Percentiles rank a stretch among this genome's conserved stretches.
phyloP scores from a whole-genome alignment of 2,797 vertebrate genomes.

The Thripadectes ignobilis region DNA sequence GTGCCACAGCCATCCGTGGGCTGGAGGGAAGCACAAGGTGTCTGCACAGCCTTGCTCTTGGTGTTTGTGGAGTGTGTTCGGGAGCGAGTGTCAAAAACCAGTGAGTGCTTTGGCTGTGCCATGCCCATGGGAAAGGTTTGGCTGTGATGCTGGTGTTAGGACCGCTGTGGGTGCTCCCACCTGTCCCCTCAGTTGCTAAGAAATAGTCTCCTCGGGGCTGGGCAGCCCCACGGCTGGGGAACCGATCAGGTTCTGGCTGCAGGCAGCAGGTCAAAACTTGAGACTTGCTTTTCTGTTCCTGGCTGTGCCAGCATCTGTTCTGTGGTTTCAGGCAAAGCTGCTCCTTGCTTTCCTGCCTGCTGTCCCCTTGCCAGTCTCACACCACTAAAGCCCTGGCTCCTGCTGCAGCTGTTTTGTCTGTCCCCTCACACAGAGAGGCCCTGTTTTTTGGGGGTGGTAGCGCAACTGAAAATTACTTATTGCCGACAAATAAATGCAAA shows the following conservation, averaged over 20 bases:
- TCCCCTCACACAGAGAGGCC: background rate
- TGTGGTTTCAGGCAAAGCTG: background rate
- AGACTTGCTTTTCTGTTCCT: background rate
- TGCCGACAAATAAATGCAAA: background rate
- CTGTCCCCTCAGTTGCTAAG: background rate
- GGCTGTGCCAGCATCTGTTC: background rate
- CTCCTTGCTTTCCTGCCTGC: background rate
- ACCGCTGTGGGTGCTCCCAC: background rate
- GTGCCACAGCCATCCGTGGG: fast-evolving
- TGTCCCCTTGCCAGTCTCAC: background rate
- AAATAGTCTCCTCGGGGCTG: background rate
- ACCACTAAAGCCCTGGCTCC: background rate
- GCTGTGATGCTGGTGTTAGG: fast-evolving
- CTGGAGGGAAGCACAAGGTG: background rate
- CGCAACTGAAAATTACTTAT: background rate
- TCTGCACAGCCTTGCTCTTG: background rate
- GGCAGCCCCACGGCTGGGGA: background rate
- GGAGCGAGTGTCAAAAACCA: fast-evolving
- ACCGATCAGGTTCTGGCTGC: background rate
- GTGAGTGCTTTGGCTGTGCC: background rate
- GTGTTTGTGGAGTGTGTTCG: background rate
- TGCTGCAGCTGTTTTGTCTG: background rate
- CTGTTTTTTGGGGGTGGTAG: background rate
- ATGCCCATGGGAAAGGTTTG: background rate
- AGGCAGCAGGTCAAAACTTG: background rate